phyloP scores from a whole-genome alignment of 2,888 invertebrate genomes.

The Vesta saturnalis region DNA sequence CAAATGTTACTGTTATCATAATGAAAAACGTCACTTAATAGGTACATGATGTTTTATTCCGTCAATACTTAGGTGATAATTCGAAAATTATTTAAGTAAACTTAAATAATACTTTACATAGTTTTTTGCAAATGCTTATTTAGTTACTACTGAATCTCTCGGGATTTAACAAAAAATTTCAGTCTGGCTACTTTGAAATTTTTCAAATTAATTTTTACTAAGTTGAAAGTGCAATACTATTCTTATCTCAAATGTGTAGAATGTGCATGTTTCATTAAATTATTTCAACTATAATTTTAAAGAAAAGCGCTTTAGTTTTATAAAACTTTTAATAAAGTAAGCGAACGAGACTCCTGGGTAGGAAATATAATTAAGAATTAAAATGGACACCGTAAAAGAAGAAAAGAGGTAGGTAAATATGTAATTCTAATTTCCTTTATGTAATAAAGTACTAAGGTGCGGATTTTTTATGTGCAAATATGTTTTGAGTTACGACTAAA shows the following conservation, averaged over 20 bases:
- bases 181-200: not conserved
- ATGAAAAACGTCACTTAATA: not conserved
- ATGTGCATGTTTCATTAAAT: conserved; percentile 37
- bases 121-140: not conserved
- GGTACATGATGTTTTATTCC: not conserved
- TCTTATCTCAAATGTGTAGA: conserved; percentile 32
- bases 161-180: not conserved
- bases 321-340: conserved; percentile 54
- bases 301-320: conserved; percentile 48
- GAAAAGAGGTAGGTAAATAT: conserved; percentile 45
- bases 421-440: conserved; percentile 13
- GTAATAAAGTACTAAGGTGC: conserved; percentile 2
- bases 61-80: not conserved
- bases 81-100: not conserved
- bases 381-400: conserved; percentile 58
- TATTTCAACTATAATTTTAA: conserved; percentile 46
- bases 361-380: conserved; percentile 56
- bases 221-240: conserved; percentile 27
- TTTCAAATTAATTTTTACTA: conserved; percentile 16
- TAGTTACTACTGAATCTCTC: not conserved
- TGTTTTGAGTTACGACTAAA: conserved; percentile 8
- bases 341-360: conserved; percentile 49
- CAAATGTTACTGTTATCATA: too few species aligned
- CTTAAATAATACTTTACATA: not conserved
- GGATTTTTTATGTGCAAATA: not conserved